Evolutionary conservation across 2,797 vertebrate genomes (phyloP).

Genomic region (Amblyopsis hoosieri): DNA sequence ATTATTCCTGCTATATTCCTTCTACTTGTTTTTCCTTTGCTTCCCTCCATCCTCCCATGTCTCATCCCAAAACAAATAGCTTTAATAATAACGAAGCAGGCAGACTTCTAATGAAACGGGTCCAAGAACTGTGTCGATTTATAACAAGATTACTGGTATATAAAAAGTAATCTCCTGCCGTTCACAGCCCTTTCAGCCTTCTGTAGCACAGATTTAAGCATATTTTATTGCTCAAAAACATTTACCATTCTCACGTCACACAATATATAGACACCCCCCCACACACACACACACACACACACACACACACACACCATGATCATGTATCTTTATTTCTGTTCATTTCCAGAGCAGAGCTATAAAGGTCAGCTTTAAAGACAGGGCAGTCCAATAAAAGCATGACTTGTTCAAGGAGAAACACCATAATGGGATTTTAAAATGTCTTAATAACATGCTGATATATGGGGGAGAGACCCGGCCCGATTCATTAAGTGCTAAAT

Average conservation of each 20-base stretch:
- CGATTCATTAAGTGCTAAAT: slow-evolving; percentile 85
- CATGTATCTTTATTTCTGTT: slow-evolving; percentile 64
- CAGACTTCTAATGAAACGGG: slow-evolving; percentile 52
- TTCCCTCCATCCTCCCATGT: slow-evolving; percentile 20
- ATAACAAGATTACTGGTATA: slow-evolving; percentile 62
- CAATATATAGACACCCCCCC: slow-evolving; percentile 49
- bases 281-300: slow-evolving; percentile 41
- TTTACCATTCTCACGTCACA: slow-evolving; percentile 38
- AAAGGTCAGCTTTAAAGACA: slow-evolving; percentile 87
- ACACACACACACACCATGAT: slow-evolving; percentile 46
- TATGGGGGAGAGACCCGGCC: slow-evolving; percentile 78
- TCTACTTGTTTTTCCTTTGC: slow-evolving; percentile 7
- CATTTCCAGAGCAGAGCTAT: slow-evolving; percentile 61
- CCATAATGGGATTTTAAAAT: slow-evolving; percentile 88
- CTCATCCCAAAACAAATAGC: slow-evolving; percentile 55
- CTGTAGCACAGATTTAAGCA: slow-evolving; percentile 56
- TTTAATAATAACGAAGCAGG: slow-evolving; percentile 54
- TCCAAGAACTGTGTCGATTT: slow-evolving; percentile 50
- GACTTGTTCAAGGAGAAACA: slow-evolving; percentile 88
- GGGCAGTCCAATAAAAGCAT: slow-evolving; percentile 83
- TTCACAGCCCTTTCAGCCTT: slow-evolving; percentile 52
- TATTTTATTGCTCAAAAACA: slow-evolving; percentile 46
- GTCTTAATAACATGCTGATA: slow-evolving; percentile 89
- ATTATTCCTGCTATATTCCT: neutral
- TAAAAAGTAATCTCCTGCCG: slow-evolving; percentile 52